Conservation (phyloP, 2,888 invertebrate genomes). For the Melanchra persicariae region DNA sequence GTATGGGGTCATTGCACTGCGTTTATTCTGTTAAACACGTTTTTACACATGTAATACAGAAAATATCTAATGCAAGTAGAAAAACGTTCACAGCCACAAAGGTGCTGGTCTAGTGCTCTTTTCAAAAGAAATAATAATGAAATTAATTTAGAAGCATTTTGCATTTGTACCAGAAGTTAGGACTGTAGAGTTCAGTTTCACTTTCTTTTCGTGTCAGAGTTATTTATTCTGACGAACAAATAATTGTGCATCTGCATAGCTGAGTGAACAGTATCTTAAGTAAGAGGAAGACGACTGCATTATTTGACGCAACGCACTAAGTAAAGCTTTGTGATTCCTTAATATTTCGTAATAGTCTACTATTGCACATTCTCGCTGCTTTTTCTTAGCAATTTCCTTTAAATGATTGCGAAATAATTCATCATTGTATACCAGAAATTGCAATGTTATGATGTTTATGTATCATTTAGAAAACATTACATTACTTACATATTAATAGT, state of each 20-base stretch:
- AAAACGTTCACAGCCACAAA: no score
- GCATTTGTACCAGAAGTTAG: background rate
- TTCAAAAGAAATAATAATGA: no score
- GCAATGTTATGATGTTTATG: background rate
- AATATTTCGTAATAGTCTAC: constrained; percentile 28
- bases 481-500: no score
- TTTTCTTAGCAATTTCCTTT: constrained; percentile 51
- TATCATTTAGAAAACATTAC: no score
- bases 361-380: constrained; percentile 20
- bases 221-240: constrained; percentile 33
- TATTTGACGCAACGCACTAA: constrained; percentile 55
- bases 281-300: constrained; percentile 56
- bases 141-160: no score
- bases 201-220: constrained; percentile 3
- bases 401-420: constrained; percentile 23
- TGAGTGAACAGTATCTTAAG: constrained; percentile 43
- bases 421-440: constrained; percentile 4
- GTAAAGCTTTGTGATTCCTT: constrained; percentile 47
- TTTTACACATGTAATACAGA: no score
- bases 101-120: no score
- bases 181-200: background rate
- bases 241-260: constrained; percentile 31
- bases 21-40: no score
- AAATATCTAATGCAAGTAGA: no score
- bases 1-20: no score